Evolutionary conservation across 2,888 invertebrate genomes (phyloP).

Genomic region (Eupithecia pulchellata): DNA sequence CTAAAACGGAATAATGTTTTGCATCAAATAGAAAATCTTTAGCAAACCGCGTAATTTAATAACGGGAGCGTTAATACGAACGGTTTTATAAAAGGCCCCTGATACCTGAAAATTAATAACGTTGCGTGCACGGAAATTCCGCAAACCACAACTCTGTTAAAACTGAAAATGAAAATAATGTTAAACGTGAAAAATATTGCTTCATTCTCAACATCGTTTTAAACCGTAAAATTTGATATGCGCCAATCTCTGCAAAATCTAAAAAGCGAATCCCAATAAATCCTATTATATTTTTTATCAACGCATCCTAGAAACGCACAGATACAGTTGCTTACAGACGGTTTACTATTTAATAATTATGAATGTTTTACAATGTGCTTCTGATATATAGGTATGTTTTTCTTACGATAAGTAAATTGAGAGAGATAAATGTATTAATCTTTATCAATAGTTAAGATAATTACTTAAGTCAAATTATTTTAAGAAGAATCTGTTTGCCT

Average conservation of each 20-base stretch:
- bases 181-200: slow-evolving; percentile 9
- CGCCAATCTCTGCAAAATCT: slow-evolving; percentile 26
- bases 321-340: slow-evolving; percentile 21
- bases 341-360: not conserved
- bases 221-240: slow-evolving; percentile 16
- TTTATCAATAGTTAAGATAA: too few species aligned
- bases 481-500: too few species aligned
- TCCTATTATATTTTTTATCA: slow-evolving; percentile 41
- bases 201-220: slow-evolving; percentile 15
- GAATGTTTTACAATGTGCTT: not conserved
- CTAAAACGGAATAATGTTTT: not conserved
- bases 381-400: too few species aligned
- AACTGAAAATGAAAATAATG: slow-evolving; percentile 8
- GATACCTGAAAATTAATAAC: slow-evolving; percentile 10
- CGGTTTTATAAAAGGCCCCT: slow-evolving; percentile 6
- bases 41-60: slow-evolving; percentile 1
- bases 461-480: too few species aligned
- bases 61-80: not conserved
- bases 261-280: slow-evolving; percentile 30
- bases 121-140: not conserved
- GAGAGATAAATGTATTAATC: too few species aligned
- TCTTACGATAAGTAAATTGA: too few species aligned
- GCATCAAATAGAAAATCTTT: not conserved
- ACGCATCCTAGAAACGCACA: slow-evolving; percentile 42
- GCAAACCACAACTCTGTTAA: slow-evolving; percentile 8